Percentiles rank a stretch among this genome's conserved stretches.
Evolutionary conservation across 2,888 invertebrate genomes (phyloP).

Genomic region (Epirrhoe tristata): DNA sequence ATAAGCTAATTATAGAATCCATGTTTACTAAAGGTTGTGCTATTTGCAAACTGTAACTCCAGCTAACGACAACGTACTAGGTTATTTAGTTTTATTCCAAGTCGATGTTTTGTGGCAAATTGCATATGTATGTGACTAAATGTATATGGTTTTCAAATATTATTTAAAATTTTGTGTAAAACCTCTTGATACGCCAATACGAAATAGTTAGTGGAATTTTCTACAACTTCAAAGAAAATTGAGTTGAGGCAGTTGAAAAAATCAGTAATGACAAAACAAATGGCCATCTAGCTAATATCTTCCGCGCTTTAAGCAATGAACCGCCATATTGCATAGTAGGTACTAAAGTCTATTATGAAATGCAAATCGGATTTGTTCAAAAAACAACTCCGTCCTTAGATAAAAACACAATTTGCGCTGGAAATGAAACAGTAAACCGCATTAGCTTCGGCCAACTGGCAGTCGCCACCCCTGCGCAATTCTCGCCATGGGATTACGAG

Average conservation of each 20-base stretch:
- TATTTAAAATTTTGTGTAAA: no score
- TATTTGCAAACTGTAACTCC: not conserved
- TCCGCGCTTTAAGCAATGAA: constrained; percentile 27
- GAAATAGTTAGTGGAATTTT: not conserved
- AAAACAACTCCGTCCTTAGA: constrained; percentile 69
- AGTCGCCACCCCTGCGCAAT: constrained; percentile 63
- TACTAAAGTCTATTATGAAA: constrained; percentile 36
- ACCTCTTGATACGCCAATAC: no score
- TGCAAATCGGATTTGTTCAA: constrained; percentile 64
- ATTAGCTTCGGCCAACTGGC: constrained; percentile 82
- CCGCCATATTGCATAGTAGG: constrained; percentile 30
- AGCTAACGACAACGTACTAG: not conserved
- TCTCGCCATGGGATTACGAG: constrained; percentile 83
- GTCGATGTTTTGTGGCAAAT: not conserved
- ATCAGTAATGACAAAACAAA: constrained; percentile 6
- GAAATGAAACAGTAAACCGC: constrained; percentile 83
- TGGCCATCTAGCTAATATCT: constrained; percentile 12
- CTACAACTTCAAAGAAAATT: not conserved
- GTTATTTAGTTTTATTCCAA: not conserved
- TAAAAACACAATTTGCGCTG: constrained; percentile 79
- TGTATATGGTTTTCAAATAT: no score
- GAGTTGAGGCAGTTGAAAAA: not conserved
- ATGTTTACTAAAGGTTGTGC: constrained; percentile 2
- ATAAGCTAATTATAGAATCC: constrained; percentile 34
- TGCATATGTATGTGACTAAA: not conserved